phyloP scores from a whole-genome alignment of 2,888 invertebrate genomes.

The Coecobrya sp. region DNA sequence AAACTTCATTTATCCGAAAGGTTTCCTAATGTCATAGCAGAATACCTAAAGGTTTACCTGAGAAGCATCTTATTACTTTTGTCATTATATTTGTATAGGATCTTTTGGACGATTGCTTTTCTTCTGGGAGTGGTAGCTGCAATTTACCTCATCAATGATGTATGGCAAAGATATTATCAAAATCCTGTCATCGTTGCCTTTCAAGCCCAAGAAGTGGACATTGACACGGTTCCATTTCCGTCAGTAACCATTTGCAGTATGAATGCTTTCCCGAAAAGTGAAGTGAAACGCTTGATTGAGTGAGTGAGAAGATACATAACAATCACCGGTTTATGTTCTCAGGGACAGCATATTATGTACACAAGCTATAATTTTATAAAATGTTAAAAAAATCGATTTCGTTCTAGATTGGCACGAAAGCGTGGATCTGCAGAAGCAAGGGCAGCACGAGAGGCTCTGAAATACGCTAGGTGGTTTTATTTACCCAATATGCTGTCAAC shows the following conservation, averaged over 20 bases:
- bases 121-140: constrained; percentile 75
- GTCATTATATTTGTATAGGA: too few species aligned
- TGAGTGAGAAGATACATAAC: background rate
- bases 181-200: constrained; percentile 51
- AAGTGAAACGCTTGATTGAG: constrained; percentile 14
- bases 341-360: too few species aligned
- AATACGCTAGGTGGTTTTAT: constrained; percentile 47
- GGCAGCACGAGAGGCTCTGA: background rate
- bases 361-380: too few species aligned
- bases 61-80: too few species aligned
- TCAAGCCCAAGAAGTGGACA: constrained; percentile 6
- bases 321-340: background rate
- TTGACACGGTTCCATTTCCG: constrained; percentile 53
- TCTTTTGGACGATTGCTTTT: constrained; percentile 83
- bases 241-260: constrained; percentile 46
- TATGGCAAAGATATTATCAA: constrained; percentile 71
- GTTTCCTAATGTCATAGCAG: constrained; percentile 5
- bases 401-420: constrained; percentile 31
- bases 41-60: too few species aligned
- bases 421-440: background rate
- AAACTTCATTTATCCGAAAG: constrained; percentile 75
- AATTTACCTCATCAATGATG: constrained; percentile 80
- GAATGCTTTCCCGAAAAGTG: constrained; percentile 41
- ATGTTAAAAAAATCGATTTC: constrained; percentile 62
- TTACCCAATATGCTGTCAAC: background rate